Evolutionary conservation across 2,888 invertebrate species (phyloP), one percentile per base, ranked within the genome.

Genomic region (Thyatira batis): DNA sequence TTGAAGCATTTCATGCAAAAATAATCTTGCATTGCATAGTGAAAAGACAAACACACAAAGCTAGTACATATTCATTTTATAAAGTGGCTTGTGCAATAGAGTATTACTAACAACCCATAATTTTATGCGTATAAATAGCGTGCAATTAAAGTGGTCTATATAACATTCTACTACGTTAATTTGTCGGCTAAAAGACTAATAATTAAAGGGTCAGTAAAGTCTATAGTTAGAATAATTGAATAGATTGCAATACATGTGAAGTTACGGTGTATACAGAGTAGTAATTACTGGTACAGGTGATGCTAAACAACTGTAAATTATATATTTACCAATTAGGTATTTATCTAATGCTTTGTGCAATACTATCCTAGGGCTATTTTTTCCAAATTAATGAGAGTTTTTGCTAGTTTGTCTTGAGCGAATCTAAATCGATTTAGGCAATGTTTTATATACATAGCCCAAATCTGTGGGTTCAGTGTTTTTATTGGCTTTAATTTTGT

Each of bases 291-390:
- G n/a, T 1, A 5, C 39, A 39, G 48, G 28, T 27, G 20, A 27
- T 25, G 17, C 6, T 13, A n/a, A n/a, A 23, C 46, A 27, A 25
- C 48, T 20, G 27, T 20, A 3, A 5, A 20, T 17, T 27, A 46
- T 46, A 46, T 48, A 48, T 48, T 48, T 48, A 48, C 48, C 48
- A 48, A 48, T 48, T 28, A 48, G 2, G 17, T 27, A 17, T 28
- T 39, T 8, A 13, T 39, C 17, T 17, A 39, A 39, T 13, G 2
- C n/a, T 33, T 13, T 13, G 33, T 39, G 39, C 8, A 39, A 17
- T 39, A 8, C 33, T 3, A 33, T 1, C 17, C 8, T n/a, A n/a
- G 0, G 17, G n/a, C 11, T 11, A 11, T 2, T 39, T 1, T 8
- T 39, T 39, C 2, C 17, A 8, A 4, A 1, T 1, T 1, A 33